Evolutionary conservation across 2,113 vertebrate species (phyloP).

Genomic region (Galbula dea): DNA sequence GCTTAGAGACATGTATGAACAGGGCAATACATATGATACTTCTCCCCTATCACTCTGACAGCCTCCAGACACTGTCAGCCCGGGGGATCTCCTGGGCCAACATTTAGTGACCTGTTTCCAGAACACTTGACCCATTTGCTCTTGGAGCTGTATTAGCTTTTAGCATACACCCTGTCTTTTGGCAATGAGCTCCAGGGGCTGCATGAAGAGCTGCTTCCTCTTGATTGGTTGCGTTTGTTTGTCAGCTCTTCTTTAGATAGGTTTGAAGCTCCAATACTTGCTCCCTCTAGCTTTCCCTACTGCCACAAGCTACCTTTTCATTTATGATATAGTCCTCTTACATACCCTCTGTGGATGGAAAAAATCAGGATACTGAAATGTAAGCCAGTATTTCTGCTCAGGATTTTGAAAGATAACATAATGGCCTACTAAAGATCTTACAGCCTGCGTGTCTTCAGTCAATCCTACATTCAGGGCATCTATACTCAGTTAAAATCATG

Average conservation of each 20-base stretch:
- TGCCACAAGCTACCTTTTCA: neutral
- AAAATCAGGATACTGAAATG: neutral
- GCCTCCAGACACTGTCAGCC: neutral
- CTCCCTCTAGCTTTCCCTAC: neutral
- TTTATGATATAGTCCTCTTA: neutral
- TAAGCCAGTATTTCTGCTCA: neutral
- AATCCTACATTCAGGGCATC: neutral
- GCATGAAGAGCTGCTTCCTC: neutral
- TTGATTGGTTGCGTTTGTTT: neutral
- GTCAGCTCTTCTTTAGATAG: neutral
- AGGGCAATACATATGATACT: rapidly evolving
- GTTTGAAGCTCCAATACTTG: rapidly evolving
- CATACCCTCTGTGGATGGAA: neutral
- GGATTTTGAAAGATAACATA: neutral
- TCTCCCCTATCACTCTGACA: neutral
- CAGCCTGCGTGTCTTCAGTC: neutral
- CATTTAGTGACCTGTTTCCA: neutral
- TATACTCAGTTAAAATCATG: neutral
- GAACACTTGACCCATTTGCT: neutral
- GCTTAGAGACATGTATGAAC: neutral
- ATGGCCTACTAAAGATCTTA: neutral
- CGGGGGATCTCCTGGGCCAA: neutral
- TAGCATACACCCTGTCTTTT: neutral
- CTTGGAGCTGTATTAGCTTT: neutral
- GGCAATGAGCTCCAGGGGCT: neutral